Evolutionary conservation across 35 echinoderm and acorn worm genomes (phyloP).

Genomic region (Patiria miniata): DNA sequence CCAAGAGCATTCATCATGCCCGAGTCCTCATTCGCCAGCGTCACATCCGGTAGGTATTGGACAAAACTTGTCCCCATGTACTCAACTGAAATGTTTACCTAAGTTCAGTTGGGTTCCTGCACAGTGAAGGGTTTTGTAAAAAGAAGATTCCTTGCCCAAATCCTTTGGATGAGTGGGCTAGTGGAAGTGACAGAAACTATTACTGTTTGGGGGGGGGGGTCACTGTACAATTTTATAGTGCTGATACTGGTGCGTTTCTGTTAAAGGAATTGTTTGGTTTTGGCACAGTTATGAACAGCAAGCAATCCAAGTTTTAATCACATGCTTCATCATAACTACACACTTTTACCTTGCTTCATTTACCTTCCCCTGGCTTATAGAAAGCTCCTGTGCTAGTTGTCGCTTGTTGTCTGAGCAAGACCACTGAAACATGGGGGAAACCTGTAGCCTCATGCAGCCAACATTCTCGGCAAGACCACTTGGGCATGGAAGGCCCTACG

Average conservation of each 20-base stretch:
- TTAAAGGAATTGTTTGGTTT: background rate
- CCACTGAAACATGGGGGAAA: background rate
- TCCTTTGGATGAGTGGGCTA: too few species aligned
- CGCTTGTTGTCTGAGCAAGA: background rate
- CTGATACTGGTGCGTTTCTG: background rate
- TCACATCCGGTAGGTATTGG: conserved; percentile 86
- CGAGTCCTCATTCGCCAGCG: conserved; percentile 95
- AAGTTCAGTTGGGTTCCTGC: too few species aligned
- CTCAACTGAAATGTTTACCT: too few species aligned
- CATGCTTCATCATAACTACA: background rate
- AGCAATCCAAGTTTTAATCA: background rate
- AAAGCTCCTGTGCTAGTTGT: background rate
- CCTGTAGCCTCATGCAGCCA: too few species aligned
- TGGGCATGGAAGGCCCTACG: conserved; percentile 8
- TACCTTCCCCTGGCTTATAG: background rate
- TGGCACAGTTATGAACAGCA: background rate
- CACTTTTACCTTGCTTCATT: background rate
- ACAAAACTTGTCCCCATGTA: too few species aligned
- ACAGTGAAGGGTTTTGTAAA: too few species aligned
- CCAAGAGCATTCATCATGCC: conserved; percentile 99
- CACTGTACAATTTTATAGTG: background rate
- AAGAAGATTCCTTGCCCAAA: too few species aligned
- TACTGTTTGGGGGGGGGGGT: too few species aligned
- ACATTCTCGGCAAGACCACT: too few species aligned
- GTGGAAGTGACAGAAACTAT: too few species aligned